Conservation (phyloP, 1,140 invertebrate species). For the Maconellicoccus hirsutus region DNA sequence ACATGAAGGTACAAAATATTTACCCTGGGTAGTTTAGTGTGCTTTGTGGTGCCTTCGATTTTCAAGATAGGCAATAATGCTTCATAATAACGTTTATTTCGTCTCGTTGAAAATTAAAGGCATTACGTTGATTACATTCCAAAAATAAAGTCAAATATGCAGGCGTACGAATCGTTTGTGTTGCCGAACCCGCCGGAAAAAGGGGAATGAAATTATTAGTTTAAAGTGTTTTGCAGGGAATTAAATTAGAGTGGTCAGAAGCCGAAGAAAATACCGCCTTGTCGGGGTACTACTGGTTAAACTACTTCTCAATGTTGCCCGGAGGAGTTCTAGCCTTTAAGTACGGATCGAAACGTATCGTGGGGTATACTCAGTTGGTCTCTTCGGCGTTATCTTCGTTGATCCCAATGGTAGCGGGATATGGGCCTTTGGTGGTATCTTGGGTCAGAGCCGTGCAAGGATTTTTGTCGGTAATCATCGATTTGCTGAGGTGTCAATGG, state of each 20-base stretch:
- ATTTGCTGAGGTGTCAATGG: neutral
- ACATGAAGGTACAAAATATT: no score
- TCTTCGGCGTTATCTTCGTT: neutral
- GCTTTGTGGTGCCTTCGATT: no score
- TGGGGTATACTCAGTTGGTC: conserved; percentile 37
- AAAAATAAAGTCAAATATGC: no score
- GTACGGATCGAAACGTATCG: conserved; percentile 58
- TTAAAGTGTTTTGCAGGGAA: neutral
- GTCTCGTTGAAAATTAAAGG: no score
- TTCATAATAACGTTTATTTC: no score
- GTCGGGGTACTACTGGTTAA: neutral
- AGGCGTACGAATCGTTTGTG: no score
- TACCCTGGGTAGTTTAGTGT: no score
- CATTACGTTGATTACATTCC: no score
- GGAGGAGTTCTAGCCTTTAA: conserved; percentile 57
- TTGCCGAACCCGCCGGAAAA: no score
- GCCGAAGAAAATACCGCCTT: neutral
- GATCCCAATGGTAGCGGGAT: neutral
- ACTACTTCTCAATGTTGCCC: conserved; percentile 38
- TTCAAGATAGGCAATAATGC: no score
- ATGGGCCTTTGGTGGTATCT: neutral
- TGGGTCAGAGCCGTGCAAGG: neutral
- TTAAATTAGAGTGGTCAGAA: neutral
- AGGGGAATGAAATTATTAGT: no score
- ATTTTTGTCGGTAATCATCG: neutral